These are phyloP conservation scores for Xanthia icteritia DNA, from an alignment of 2,888 invertebrate species.

Conservation along the genomic window DNA sequence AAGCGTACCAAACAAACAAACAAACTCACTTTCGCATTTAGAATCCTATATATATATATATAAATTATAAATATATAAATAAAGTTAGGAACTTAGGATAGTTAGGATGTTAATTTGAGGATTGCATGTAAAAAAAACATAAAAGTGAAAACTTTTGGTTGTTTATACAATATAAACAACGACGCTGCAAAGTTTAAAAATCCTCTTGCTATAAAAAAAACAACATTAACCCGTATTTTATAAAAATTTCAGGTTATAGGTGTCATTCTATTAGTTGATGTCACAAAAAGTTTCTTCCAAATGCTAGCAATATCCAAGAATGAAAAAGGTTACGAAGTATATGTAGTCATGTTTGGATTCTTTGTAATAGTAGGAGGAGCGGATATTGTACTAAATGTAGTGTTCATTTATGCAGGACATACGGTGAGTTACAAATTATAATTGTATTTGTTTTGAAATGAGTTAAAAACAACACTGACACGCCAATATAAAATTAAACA, in stretches of 20 bases:
- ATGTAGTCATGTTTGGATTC: constrained; percentile 12
- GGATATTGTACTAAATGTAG: constrained; percentile 35
- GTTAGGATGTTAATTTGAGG: too few species aligned
- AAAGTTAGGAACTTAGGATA: too few species aligned
- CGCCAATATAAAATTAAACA: background rate
- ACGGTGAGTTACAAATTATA: constrained; percentile 20
- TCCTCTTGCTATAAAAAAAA: background rate
- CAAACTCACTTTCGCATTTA: too few species aligned
- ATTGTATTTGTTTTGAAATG: background rate
- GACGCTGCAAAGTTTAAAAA: background rate
- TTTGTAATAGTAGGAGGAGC: constrained; percentile 16
- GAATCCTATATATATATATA: too few species aligned
- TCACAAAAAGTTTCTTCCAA: background rate
- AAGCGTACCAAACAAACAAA: too few species aligned
- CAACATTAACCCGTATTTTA: background rate
- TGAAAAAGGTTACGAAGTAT: background rate
- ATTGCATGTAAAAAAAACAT: background rate
- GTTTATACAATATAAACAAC: background rate
- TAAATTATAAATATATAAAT: too few species aligned
- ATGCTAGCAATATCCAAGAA: background rate
- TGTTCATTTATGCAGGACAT: constrained; percentile 32
- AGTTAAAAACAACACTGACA: background rate
- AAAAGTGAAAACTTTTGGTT: background rate
- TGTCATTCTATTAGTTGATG: background rate
- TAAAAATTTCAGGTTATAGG: constrained; percentile 7